These are phyloP conservation scores for Cyclura pinguis DNA, from an alignment of 2,797 vertebrate species.

Conservation along the genomic window DNA sequence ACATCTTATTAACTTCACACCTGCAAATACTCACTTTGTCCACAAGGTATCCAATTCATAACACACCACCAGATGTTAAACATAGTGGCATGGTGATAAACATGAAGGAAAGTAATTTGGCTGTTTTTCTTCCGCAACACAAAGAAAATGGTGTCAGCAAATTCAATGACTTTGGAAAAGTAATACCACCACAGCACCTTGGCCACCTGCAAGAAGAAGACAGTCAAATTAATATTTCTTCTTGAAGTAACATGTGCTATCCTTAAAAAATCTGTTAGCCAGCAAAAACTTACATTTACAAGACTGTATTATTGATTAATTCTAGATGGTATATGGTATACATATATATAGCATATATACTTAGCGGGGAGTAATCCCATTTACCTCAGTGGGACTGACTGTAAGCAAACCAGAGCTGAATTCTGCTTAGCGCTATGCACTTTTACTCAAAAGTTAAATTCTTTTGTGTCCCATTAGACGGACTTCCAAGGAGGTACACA, in stretches of 20 bases:
- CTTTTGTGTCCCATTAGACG: neutral
- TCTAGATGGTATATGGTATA: too few species aligned
- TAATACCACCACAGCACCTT: slow-evolving; percentile 92
- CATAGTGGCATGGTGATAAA: slow-evolving; percentile 91
- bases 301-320: neutral
- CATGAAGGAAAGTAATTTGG: slow-evolving; percentile 90
- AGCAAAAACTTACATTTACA: neutral
- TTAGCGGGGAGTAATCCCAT: too few species aligned
- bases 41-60: slow-evolving; percentile 91
- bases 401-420: neutral
- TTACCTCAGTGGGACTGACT: neutral
- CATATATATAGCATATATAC: too few species aligned
- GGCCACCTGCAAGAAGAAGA: slow-evolving; percentile 82
- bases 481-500: neutral
- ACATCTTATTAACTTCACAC: neutral
- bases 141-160: slow-evolving; percentile 90
- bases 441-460: neutral
- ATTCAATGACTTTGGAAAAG: slow-evolving; percentile 90
- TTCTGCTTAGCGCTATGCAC: neutral
- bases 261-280: neutral
- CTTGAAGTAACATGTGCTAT: slow-evolving; percentile 30
- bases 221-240: slow-evolving; percentile 33
- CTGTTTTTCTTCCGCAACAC: slow-evolving; percentile 89
- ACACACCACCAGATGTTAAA: slow-evolving; percentile 95
- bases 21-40: slow-evolving; percentile 86